Base-by-base conservation (phyloP, 1,140 invertebrate species). In the Penaeus indicus region DNA sequence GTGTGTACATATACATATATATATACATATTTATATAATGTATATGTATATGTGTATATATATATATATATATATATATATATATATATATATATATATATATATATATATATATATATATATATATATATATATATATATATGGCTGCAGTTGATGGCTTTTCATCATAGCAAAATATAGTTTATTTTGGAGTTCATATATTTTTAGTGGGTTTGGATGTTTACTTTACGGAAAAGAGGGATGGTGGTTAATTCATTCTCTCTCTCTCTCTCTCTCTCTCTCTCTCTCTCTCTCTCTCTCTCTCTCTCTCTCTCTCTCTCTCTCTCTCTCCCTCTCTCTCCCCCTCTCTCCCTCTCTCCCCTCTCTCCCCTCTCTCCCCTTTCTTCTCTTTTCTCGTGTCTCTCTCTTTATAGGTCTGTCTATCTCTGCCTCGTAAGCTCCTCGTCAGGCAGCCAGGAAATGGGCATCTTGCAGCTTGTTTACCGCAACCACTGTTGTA, bases 271-370 rank as follows among this genome's bases (percentile, higher is more conserved):
- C 82, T 91, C 90, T 90, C 89, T 92, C 93, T 91, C 92, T 91
- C 90, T 91, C 69, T 92, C 92, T 78, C 92, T 92, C 61, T 92
- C 93, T 89, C 92, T 83, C 88, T 90, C 89, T 89, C 85, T 84
- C 89, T 85, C 89, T 89, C 86, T 86, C 89, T 86, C 72, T 69
- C 83, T 47, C 64, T 13, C 25, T 47, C 63, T 82, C 67, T 69
- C 63, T 67, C 63, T 32, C 32, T 32, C 32, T 32, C 32, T 32
- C 32, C 2, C 32, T 32, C 32, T 32, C 32, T 32, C 32, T 32
- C 32, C 2, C 32, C 2, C 32, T 32, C 32, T 32, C 32, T 32
- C 32, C 2, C 32, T 32, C 32, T 32, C 32, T 32, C 2, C 64
- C 4, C 25, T 22, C 64, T 25, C 64, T 13, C 11, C 3, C 8